Conservation (phyloP, 2,888 invertebrate species). For the Hypomecis atomaria region DNA sequence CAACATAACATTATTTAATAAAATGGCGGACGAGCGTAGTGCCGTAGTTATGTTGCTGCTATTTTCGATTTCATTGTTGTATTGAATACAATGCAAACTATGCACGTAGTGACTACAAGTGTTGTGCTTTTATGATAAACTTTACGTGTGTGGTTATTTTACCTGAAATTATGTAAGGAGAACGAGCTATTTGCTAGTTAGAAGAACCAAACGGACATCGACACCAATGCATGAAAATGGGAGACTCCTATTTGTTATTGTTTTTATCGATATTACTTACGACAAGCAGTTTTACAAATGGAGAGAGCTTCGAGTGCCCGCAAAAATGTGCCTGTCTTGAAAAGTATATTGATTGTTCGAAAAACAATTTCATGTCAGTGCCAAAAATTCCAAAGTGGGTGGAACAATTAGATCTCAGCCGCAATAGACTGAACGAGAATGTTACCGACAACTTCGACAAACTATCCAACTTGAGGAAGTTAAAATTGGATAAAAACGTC, state of each 20-base stretch:
- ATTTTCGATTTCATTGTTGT: slow-evolving; percentile 55
- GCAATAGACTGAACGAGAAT: slow-evolving; percentile 75
- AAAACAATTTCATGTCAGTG: slow-evolving; percentile 87
- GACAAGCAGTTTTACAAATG: slow-evolving; percentile 61
- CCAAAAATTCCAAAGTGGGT: slow-evolving; percentile 92
- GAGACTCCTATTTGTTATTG: slow-evolving; percentile 77
- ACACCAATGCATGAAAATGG: slow-evolving; percentile 81
- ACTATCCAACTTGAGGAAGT: slow-evolving; percentile 64
- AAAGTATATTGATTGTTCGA: slow-evolving; percentile 90
- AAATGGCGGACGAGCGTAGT: slow-evolving; percentile 74
- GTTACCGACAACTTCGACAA: slow-evolving; percentile 68
- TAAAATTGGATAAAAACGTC: slow-evolving; percentile 84
- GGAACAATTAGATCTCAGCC: slow-evolving; percentile 88
- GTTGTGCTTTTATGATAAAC: slow-evolving; percentile 55
- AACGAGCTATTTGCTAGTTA: slow-evolving; percentile 57
- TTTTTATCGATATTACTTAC: slow-evolving; percentile 65
- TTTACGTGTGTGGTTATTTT: slow-evolving; percentile 50
- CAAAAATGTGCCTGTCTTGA: slow-evolving; percentile 89
- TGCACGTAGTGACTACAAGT: slow-evolving; percentile 57
- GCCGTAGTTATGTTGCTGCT: slow-evolving; percentile 68
- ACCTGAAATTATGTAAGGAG: slow-evolving; percentile 75
- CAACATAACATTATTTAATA: slow-evolving; percentile 49
- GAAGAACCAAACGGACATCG: slow-evolving; percentile 66
- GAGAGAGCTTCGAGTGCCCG: slow-evolving; percentile 85
- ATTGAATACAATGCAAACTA: slow-evolving; percentile 63